Evolutionary conservation across 1,140 invertebrate genomes (phyloP).

Genomic region (Drosophila persimilis): DNA sequence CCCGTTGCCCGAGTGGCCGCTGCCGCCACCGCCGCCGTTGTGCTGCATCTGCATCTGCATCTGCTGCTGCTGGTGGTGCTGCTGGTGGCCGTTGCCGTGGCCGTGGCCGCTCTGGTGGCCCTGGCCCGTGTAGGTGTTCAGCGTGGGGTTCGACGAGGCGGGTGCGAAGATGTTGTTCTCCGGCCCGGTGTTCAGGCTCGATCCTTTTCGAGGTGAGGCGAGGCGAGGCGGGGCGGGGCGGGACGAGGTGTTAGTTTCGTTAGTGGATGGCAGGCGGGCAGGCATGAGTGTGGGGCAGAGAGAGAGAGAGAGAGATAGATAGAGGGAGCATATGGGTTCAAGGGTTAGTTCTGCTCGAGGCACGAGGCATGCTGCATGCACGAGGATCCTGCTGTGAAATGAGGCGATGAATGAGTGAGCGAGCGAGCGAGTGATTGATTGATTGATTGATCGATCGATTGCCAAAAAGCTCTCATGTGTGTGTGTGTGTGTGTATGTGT

Average conservation of each 20-base stretch:
- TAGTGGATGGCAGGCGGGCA: background rate
- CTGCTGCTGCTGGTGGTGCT: slow-evolving; percentile 3
- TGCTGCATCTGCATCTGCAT: slow-evolving; percentile 3
- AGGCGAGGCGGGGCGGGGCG: too few relatives aligned
- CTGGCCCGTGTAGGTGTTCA: slow-evolving; percentile 74
- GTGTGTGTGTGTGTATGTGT: slow-evolving; percentile 5
- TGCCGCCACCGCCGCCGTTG: background rate
- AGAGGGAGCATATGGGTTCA: slow-evolving; percentile 17
- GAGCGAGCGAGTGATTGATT: slow-evolving; percentile 37
- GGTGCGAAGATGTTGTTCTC: slow-evolving; percentile 81
- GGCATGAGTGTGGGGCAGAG: slow-evolving; percentile 5
- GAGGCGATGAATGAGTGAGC: slow-evolving; percentile 46
- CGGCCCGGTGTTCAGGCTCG: slow-evolving; percentile 78
- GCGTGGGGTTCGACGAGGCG: slow-evolving; percentile 79
- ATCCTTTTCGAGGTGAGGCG: slow-evolving; percentile 53
- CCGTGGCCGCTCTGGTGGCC: slow-evolving; percentile 36
- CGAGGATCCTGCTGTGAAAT: slow-evolving; percentile 24
- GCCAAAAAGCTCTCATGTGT: slow-evolving; percentile 29
- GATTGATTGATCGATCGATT: slow-evolving; percentile 24
- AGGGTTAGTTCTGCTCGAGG: too few relatives aligned
- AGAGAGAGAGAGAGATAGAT: slow-evolving; percentile 15
- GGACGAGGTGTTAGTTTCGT: slow-evolving; percentile 1
- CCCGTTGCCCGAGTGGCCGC: background rate
- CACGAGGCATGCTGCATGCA: too few relatives aligned
- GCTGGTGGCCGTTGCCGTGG: slow-evolving; percentile 3